Evolutionary conservation across 1,140 invertebrate species (phyloP).

Genomic region (Pentalonia nigronervosa): DNA sequence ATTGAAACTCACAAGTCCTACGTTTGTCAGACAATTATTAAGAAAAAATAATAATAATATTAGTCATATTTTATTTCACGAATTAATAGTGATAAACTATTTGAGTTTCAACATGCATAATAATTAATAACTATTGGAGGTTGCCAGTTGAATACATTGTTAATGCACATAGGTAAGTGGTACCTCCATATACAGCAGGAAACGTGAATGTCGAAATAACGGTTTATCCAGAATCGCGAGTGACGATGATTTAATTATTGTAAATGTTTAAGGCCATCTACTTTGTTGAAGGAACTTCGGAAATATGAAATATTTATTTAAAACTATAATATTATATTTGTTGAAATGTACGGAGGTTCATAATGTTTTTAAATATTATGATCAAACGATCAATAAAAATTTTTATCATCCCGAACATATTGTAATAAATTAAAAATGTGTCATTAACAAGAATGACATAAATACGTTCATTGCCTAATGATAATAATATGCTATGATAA

Average conservation of each 20-base stretch:
- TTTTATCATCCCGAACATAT: neutral
- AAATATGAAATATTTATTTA: neutral
- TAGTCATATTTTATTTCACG: neutral
- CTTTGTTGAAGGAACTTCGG: neutral
- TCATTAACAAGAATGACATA: neutral
- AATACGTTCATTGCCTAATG: neutral
- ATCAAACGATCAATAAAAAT: neutral
- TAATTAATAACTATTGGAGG: neutral
- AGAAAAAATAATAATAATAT: neutral
- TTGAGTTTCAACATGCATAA: neutral
- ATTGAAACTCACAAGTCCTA: neutral
- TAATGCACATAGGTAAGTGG: neutral
- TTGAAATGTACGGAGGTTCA: neutral
- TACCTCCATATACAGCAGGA: neutral
- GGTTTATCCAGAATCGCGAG: neutral
- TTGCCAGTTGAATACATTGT: neutral
- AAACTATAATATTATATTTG: neutral
- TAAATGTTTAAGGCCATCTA: conserved; percentile 6
- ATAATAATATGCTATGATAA: neutral
- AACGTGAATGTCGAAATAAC: conserved; percentile 31
- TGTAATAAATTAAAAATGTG: neutral
- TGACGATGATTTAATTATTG: neutral
- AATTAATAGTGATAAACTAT: neutral
- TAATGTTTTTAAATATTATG: neutral
- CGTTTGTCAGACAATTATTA: neutral